These are phyloP conservation scores for Dynastes hyllus DNA, from an alignment of 2,888 invertebrate genomes.

Conservation along the genomic window DNA sequence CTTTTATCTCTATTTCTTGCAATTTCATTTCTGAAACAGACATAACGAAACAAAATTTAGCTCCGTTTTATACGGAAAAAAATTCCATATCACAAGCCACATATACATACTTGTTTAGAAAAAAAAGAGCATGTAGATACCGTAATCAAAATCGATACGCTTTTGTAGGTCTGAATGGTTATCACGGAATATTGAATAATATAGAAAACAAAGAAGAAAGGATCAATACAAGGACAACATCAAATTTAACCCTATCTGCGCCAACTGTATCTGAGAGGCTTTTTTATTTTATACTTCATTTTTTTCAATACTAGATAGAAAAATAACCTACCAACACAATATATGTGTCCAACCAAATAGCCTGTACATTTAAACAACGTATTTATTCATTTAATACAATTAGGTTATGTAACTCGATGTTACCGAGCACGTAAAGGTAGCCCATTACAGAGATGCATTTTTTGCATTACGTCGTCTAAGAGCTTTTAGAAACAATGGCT, in stretches of 20 bases:
- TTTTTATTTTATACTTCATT: background rate
- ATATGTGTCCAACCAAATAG: background rate
- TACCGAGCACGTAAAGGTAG: background rate
- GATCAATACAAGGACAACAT: background rate
- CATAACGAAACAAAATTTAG: background rate
- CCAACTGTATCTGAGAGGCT: background rate
- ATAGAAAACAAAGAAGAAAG: background rate
- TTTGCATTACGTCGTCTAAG: background rate
- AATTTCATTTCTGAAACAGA: background rate
- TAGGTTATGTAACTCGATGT: background rate
- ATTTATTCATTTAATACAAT: background rate
- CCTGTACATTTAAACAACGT: background rate
- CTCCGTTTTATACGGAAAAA: no score
- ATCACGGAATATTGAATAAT: background rate
- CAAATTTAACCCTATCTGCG: background rate
- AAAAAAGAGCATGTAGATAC: background rate
- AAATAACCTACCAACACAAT: background rate
- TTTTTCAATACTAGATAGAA: background rate
- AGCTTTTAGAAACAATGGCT: no score
- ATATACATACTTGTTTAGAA: background rate
- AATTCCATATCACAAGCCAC: no score
- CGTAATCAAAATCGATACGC: background rate
- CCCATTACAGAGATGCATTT: background rate
- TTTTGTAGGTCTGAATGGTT: background rate
- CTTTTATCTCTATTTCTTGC: background rate